Conservation (phyloP, 53 echinoderm and acorn worm species). For the Patiria pectinifera region DNA sequence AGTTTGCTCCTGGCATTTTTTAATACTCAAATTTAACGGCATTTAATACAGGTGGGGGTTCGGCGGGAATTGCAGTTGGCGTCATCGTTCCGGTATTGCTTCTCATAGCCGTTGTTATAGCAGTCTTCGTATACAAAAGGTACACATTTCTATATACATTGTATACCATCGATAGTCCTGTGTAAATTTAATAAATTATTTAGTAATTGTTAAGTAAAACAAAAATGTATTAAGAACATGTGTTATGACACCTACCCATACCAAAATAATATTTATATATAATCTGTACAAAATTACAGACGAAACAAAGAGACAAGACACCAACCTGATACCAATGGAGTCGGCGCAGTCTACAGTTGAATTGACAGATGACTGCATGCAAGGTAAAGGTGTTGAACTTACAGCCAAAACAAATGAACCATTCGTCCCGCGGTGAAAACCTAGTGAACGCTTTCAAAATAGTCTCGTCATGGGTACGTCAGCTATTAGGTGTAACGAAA, state of each 20-base stretch:
- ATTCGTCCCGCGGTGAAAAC: too few relatives aligned
- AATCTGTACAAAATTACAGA: background rate
- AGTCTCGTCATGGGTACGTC: too few relatives aligned
- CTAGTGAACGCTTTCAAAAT: too few relatives aligned
- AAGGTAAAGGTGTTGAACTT: background rate
- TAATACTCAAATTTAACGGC: too few relatives aligned
- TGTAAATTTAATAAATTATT: too few relatives aligned
- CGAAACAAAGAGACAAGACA: background rate
- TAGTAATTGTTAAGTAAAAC: too few relatives aligned
- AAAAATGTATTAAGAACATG: too few relatives aligned
- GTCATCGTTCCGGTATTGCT: background rate
- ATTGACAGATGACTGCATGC: background rate
- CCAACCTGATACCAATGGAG: background rate
- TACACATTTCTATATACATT: background rate
- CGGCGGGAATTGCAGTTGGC: background rate
- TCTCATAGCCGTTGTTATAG: background rate
- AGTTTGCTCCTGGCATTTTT: too few relatives aligned
- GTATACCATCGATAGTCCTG: too few relatives aligned
- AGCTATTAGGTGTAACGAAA: too few relatives aligned
- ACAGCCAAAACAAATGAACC: background rate
- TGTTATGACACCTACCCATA: too few relatives aligned
- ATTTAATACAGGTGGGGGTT: background rate
- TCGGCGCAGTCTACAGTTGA: background rate
- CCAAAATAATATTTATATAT: too few relatives aligned
- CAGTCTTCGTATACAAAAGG: background rate